Conservation (phyloP, 1,140 invertebrate genomes). For the Cydia splendana region DNA sequence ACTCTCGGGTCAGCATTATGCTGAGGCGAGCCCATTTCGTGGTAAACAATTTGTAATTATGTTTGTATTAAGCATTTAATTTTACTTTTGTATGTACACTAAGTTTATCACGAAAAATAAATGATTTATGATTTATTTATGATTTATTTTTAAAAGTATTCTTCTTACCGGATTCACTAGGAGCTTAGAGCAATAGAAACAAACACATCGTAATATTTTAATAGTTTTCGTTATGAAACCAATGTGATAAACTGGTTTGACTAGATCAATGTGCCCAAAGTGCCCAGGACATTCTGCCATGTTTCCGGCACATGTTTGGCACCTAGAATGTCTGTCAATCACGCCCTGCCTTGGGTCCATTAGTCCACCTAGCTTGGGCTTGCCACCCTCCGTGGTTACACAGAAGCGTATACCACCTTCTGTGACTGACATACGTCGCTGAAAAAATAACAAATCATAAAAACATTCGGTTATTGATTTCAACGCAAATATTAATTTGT, state of each 20-base stretch:
- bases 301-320: conserved; percentile 98
- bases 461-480: not conserved
- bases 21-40: too few species aligned
- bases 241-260: conserved; percentile 99
- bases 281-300: conserved; percentile 99
- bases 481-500: too few species aligned
- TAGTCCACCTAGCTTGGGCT: conserved; percentile 97
- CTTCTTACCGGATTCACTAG: conserved; percentile 94
- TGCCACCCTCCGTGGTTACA: conserved; percentile 98
- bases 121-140: too few species aligned
- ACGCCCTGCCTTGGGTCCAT: conserved; percentile 99
- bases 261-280: conserved; percentile 98
- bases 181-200: conserved; percentile 98
- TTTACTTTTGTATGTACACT: too few species aligned
- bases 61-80: too few species aligned
- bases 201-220: conserved; percentile 97
- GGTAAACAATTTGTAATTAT: too few species aligned
- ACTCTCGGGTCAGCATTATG: too few species aligned
- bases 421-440: conserved; percentile 98
- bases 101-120: too few species aligned
- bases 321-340: conserved; percentile 95
- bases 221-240: conserved; percentile 98
- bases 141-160: conserved; percentile 79
- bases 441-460: conserved; percentile 59
- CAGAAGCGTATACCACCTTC: conserved; percentile 98